Conservation (phyloP, 2,888 invertebrate genomes). For the Parapristionchus giblindavisi region DNA sequence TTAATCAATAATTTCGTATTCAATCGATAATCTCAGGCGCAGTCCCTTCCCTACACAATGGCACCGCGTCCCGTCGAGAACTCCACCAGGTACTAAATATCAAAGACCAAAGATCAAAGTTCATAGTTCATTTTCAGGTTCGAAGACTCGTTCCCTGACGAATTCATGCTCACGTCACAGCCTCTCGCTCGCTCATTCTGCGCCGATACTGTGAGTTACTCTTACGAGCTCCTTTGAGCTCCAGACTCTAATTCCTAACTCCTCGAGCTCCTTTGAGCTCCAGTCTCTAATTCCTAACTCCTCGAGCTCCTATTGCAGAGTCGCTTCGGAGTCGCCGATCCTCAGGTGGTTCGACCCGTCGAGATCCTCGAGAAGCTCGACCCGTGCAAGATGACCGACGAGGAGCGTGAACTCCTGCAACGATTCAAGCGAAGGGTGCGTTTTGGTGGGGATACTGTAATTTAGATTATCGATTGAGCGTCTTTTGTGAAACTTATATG, state of each 20-base stretch:
- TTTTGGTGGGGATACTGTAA: neutral
- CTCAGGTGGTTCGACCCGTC: conserved; percentile 20
- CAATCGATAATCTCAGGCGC: too few species aligned
- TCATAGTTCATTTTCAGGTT: neutral
- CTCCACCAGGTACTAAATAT: neutral
- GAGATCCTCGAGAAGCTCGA: conserved; percentile 16
- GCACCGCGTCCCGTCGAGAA: neutral
- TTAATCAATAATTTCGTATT: too few species aligned
- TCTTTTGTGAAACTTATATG: too few species aligned
- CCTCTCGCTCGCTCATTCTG: conserved; percentile 7
- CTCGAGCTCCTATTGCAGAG: neutral
- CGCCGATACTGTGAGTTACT: neutral
- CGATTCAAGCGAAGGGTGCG: conserved; percentile 48
- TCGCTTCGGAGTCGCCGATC: neutral
- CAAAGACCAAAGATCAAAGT: too few species aligned
- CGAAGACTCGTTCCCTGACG: neutral
- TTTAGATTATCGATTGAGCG: neutral
- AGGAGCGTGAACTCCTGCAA: conserved; percentile 48
- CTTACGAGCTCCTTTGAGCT: neutral
- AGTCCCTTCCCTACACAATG: too few species aligned
- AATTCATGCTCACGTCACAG: neutral
- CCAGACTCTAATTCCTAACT: neutral
- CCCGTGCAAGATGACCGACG: conserved; percentile 44
- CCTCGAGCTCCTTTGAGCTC: neutral
- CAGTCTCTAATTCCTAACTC: neutral